Evolutionary conservation across 2,888 invertebrate genomes (phyloP), one percentile per base, ranked within the genome.

Genomic region (Noctua fimbriata): DNA sequence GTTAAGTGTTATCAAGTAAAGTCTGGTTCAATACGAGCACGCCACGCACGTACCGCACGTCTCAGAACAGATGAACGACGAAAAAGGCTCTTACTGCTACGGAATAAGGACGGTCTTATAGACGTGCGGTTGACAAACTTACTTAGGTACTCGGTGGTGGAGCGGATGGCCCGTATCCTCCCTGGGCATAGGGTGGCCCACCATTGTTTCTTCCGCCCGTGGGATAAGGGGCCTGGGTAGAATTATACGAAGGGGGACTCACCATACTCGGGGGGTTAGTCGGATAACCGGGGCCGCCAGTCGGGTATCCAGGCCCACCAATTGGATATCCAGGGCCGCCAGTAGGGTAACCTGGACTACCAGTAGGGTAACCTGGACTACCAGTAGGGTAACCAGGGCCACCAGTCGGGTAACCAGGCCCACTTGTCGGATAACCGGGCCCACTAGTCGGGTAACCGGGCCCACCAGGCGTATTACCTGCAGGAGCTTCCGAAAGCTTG

Each of bases 111-210:
- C 21, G 21, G 14, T 60, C 9, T n/a, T 12, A 28, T 9, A 41
- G 7, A 44, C 41, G n/a, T 52, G 32, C 18, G 49, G 18, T 58
- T 55, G 18, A 47, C 4, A 67, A 21, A 36, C 12, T 18, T 73
- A 12, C 49, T 78, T 80, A 82, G 18, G 65, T 36, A 28, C 69
- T 75, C 18, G 70, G 73, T 0, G 87, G 88, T 2, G 87, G 87
- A 28, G 87, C 87, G 0, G 87, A 78, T 2, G 87, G 88, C 14
- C 44, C 24, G 66, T 66, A 78, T 12, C 69, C 73, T 36, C 65
- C 73, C 28, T 71, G 75, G 7, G n/a, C 3, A 69, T 82, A 74
- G 6, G 81, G 65, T n/a, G 79, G 32, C 1, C 41, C 41, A n/a
- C 47, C 41, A 41, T 47, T 76, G 18, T 73, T 75, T 41, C n/a